Evolutionary conservation across 2,797 vertebrate genomes (phyloP).

Genomic region (Anomalospiza imberbis): DNA sequence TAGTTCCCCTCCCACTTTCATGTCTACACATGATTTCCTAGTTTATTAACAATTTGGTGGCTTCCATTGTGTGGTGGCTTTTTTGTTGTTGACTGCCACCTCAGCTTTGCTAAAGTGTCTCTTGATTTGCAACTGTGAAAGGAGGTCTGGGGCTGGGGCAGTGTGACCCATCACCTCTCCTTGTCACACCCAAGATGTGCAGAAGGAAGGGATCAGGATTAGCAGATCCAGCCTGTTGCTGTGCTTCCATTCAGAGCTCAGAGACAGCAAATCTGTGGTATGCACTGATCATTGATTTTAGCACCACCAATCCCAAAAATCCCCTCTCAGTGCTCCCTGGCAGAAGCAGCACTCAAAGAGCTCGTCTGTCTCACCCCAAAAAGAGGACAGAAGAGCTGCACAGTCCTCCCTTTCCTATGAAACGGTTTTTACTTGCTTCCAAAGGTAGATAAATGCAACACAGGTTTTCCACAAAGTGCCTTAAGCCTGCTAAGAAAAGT

Average conservation of each 20-base stretch:
- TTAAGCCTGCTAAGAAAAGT: neutral
- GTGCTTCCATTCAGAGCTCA: neutral
- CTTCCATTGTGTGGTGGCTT: neutral
- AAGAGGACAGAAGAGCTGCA: neutral
- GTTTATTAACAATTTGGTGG: neutral
- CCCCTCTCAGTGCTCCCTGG: neutral
- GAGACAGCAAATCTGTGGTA: accelerated
- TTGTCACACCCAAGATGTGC: neutral
- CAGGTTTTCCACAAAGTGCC: neutral
- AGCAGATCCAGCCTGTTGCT: neutral
- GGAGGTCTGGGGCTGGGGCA: neutral
- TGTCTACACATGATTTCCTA: neutral
- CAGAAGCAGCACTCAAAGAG: accelerated
- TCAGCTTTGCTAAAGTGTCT: neutral
- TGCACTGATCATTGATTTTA: neutral
- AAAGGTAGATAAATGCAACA: accelerated
- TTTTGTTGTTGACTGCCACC: neutral
- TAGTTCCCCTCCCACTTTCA: neutral
- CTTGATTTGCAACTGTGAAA: neutral
- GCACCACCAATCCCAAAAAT: neutral
- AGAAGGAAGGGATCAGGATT: constrained; percentile 18
- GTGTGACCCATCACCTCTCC: neutral
- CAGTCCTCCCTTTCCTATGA: neutral
- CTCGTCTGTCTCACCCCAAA: neutral
- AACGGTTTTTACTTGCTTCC: neutral